These are phyloP conservation scores for Lindbergichthys nudifrons DNA, from an alignment of 2,797 vertebrate species.

Conservation along the genomic window DNA sequence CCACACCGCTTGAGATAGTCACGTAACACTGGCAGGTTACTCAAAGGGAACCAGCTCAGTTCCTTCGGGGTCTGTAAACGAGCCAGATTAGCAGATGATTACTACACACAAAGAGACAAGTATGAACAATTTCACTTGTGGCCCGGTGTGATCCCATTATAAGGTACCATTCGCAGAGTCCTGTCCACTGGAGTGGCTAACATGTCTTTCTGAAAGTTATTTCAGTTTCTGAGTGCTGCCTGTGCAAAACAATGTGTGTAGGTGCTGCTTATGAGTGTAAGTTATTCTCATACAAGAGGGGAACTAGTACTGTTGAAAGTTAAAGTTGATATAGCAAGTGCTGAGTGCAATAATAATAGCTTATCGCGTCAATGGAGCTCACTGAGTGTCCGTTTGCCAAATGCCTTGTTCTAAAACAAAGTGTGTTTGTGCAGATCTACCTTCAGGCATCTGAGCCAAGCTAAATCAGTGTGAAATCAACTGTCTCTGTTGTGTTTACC, in stretches of 20 bases:
- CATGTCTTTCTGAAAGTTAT: slow-evolving; percentile 34
- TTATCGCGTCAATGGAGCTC: background rate
- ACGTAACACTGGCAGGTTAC: slow-evolving; percentile 60
- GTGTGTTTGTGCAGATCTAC: slow-evolving; percentile 28
- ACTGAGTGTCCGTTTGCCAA: slow-evolving; percentile 16
- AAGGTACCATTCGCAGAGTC: slow-evolving; percentile 18
- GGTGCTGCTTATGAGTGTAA: background rate
- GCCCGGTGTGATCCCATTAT: slow-evolving; percentile 44
- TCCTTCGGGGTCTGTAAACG: slow-evolving; percentile 49
- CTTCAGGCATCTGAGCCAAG: slow-evolving; percentile 42
- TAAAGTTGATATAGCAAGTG: background rate
- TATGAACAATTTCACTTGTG: slow-evolving; percentile 58
- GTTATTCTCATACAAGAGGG: slow-evolving; percentile 1
- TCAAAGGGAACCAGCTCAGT: slow-evolving; percentile 59
- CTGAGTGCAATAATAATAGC: slow-evolving; percentile 1
- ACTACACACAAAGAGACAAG: slow-evolving; percentile 61
- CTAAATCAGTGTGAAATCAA: slow-evolving; percentile 60
- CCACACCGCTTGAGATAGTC: slow-evolving; percentile 68
- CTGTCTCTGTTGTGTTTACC: slow-evolving; percentile 69
- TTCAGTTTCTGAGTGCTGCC: slow-evolving; percentile 18
- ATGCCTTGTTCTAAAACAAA: slow-evolving; percentile 29
- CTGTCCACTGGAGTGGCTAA: slow-evolving; percentile 36
- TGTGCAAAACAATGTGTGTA: background rate
- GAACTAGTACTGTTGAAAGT: slow-evolving; percentile 13
- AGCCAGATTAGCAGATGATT: slow-evolving; percentile 70